Base-by-base conservation (phyloP, 2,888 invertebrate species). In the Zeuzera pyrina region DNA sequence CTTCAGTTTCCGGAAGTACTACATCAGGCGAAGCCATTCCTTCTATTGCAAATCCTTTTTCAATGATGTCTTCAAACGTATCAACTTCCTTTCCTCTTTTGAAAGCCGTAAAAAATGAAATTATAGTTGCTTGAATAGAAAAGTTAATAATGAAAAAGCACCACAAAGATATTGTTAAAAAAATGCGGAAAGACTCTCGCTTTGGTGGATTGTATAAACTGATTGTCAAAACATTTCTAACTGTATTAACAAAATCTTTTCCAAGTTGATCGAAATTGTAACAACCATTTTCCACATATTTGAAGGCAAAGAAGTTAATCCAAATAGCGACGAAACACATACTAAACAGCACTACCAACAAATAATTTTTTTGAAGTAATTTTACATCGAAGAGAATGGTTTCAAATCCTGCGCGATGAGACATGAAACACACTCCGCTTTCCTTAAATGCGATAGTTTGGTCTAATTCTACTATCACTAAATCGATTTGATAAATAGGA, bases 1-100 rank as follows among this genome's bases (percentile, higher is more conserved):
- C 69, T 30, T 77, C 74, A 0, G 56, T 54, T 1, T 74, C 69
- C 2, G 84, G 81, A 3, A 83, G 57, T 3, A 77, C 41, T 3
- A 68, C 50, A 41, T 84, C 84, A 2, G 84, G 84, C 1, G 83
- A 76, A 2, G 73, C 61, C 41, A 81, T 51, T 1, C 77, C 83
- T 57, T 83, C 71, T 23, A 84, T 65, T 1, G 33, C 42, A 33
- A 74, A 81, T 2, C 69, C 78, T 31, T 64, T 78, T 36, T 68
- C 62, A 23, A 76, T 57, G 2, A 84, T 49, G 41, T 84, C 83
- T 8, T 76, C 66, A 34, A 74, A 81, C 0, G 79, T 76, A 14
- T 84, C 66, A 0, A 84, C 65, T 29, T 84, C 78, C 38, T 65
- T 70, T 0, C 77, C 78, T 38, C 73, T 64, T 39, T 71, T 78